Conservation (phyloP, 2,888 invertebrate species). For the Melieria crassipennis region DNA sequence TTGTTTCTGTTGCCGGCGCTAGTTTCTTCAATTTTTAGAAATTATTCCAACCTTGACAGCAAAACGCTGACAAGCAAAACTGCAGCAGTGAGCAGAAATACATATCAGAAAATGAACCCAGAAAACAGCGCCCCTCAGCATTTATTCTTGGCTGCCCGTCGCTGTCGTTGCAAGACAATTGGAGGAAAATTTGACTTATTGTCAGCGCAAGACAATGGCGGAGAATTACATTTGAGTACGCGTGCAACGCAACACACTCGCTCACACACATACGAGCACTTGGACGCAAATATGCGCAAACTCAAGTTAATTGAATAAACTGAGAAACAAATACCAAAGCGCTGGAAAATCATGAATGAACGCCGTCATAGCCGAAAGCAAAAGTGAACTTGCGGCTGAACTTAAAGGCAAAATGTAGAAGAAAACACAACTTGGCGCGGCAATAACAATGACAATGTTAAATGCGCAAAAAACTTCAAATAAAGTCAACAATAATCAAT, state of each 20-base stretch:
- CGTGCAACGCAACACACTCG: neutral
- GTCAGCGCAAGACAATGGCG: neutral
- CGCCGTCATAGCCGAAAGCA: neutral
- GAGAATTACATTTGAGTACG: neutral
- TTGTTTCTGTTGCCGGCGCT: too few relatives aligned
- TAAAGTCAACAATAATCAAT: neutral
- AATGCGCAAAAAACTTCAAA: neutral
- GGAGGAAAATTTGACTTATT: neutral
- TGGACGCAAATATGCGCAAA: neutral
- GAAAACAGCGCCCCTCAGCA: constrained; percentile 32
- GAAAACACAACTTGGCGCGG: neutral
- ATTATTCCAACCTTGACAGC: constrained; percentile 63
- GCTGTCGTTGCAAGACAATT: too few relatives aligned
- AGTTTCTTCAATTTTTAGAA: constrained; percentile 40
- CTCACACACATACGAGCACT: neutral
- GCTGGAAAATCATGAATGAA: constrained; percentile 3
- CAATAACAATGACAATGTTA: neutral
- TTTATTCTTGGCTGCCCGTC: too few relatives aligned
- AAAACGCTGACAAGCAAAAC: constrained; percentile 42
- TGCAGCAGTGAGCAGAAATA: too few relatives aligned
- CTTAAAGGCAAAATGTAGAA: neutral
- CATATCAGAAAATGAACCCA: constrained; percentile 46
- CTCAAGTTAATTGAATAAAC: neutral
- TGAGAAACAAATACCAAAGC: neutral
- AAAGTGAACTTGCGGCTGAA: neutral